Percentiles rank a stretch among this genome's conserved stretches.
These are phyloP conservation scores for Trissolcus japonicus DNA, from an alignment of 2,888 invertebrate genomes.

Conservation along the genomic window DNA sequence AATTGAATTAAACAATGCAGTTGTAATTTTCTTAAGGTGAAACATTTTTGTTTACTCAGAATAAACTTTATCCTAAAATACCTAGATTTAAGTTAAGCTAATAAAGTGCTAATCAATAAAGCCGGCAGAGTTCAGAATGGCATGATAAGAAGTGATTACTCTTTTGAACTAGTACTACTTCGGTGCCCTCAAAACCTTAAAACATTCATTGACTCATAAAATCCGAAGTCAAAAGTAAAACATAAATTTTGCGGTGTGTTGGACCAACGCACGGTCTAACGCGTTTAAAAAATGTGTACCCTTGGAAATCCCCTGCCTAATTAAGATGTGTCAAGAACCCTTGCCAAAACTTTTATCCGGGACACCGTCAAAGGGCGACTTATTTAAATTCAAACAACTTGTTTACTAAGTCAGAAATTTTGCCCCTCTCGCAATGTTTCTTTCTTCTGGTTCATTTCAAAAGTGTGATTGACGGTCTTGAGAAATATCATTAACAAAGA, in stretches of 20 bases:
- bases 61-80: too few species aligned
- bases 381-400: neutral
- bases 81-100: too few species aligned
- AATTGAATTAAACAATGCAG: too few species aligned
- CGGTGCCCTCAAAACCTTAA: conserved; percentile 14
- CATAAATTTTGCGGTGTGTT: conserved; percentile 6
- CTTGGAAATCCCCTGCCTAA: conserved; percentile 13
- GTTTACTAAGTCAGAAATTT: neutral
- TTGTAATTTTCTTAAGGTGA: too few species aligned
- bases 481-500: too few species aligned
- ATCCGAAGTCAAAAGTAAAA: neutral
- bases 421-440: neutral
- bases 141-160: conserved; percentile 16
- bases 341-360: conserved; percentile 9
- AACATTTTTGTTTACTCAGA: too few species aligned
- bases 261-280: conserved; percentile 3
- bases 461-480: too few species aligned
- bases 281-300: conserved; percentile 9
- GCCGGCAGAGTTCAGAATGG: neutral
- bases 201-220: conserved; percentile 10
- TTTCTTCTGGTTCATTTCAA: too few species aligned
- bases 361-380: neutral
- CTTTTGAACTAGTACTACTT: conserved; percentile 11
- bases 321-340: conserved; percentile 13
- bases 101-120: too few species aligned